These are phyloP conservation scores for Clistopyga incitator DNA, from an alignment of 2,888 invertebrate genomes.

Conservation along the genomic window DNA sequence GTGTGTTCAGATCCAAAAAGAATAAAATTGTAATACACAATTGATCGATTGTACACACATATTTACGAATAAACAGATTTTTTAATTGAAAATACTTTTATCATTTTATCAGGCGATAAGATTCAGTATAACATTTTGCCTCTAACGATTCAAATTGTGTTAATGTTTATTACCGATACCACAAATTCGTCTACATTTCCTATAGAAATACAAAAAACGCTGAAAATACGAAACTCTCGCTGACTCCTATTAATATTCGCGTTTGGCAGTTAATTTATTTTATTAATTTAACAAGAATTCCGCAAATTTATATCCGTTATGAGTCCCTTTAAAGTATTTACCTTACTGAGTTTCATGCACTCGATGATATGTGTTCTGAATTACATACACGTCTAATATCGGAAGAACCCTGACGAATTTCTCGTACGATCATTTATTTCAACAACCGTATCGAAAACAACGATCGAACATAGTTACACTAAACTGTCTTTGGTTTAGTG, in stretches of 20 bases:
- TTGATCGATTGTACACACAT: background rate
- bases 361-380: conserved; percentile 60
- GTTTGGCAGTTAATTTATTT: conserved; percentile 26
- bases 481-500: conserved; percentile 58
- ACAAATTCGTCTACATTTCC: conserved; percentile 40
- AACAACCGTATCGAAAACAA: conserved; percentile 30
- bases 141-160: conserved; percentile 18
- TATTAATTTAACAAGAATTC: conserved; percentile 9
- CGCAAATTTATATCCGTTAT: conserved; percentile 27
- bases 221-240: conserved; percentile 37
- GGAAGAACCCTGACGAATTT: conserved; percentile 60
- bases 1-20: conserved; percentile 37
- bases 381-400: conserved; percentile 45
- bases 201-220: conserved; percentile 41
- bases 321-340: conserved; percentile 27
- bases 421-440: conserved; percentile 3
- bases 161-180: conserved; percentile 29
- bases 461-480: conserved; percentile 32
- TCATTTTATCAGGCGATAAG: conserved; percentile 12
- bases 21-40: conserved; percentile 29
- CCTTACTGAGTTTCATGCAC: conserved; percentile 42
- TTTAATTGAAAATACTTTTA: conserved; percentile 14
- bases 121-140: background rate
- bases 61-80: conserved; percentile 12
- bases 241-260: conserved; percentile 27